Conservation (phyloP, 2,888 invertebrate species). For the Tribolium freemani region DNA sequence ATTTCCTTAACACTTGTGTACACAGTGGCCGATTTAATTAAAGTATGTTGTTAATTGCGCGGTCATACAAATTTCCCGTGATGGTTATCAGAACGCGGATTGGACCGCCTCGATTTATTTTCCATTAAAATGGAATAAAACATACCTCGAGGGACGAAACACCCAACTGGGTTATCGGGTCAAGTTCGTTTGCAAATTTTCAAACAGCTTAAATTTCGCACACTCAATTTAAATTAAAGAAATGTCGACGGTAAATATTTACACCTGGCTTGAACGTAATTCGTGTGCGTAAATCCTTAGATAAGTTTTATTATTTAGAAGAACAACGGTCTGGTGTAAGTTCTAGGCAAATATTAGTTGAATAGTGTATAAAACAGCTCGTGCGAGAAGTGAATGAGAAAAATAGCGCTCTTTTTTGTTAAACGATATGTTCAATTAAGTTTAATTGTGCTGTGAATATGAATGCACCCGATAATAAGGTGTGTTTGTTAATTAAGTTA, state of each 20-base stretch:
- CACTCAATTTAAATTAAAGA: conserved; percentile 17
- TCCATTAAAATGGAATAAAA: conserved; percentile 3
- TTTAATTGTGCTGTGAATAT: conserved; percentile 20
- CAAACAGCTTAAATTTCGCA: background rate
- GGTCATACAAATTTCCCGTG: background rate
- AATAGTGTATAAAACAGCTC: conserved; percentile 2
- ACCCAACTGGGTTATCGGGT: conserved; percentile 23
- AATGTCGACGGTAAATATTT: conserved; percentile 34
- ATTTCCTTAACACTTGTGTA: background rate
- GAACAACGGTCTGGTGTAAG: conserved; percentile 39
- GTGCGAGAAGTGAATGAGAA: background rate
- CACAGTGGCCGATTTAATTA: conserved; percentile 1
- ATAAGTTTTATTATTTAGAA: conserved; percentile 17
- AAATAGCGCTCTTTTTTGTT: background rate
- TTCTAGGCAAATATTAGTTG: conserved; percentile 40
- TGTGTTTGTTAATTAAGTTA: conserved; percentile 12
- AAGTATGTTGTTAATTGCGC: background rate
- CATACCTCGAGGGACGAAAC: background rate
- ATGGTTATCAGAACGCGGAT: conserved; percentile 2
- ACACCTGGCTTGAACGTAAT: conserved; percentile 20
- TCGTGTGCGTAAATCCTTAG: conserved; percentile 31
- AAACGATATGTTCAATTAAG: conserved; percentile 15
- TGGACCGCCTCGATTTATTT: background rate
- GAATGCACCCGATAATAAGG: conserved; percentile 10
- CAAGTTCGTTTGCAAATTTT: conserved; percentile 28